A percentile compares a stretch with the other conserved stretches of the same genome.
Conservation (phyloP, 1,140 invertebrate genomes). For the Anadara kagoshimensis region DNA sequence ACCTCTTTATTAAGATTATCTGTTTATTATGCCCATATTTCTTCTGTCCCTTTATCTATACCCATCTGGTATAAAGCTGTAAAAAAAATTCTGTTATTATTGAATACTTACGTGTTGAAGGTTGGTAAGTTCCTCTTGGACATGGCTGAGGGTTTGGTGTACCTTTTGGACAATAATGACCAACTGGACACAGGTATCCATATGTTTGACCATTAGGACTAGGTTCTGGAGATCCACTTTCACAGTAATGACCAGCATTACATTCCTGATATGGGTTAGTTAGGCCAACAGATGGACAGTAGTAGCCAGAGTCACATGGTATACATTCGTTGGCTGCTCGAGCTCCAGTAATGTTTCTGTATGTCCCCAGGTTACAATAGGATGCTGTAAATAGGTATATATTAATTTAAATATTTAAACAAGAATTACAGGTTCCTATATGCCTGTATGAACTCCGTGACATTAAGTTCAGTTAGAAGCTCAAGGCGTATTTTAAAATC, state of each 20-base stretch:
- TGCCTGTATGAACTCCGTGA: too few relatives aligned
- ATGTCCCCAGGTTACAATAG: conserved; percentile 65
- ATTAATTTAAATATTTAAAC: too few relatives aligned
- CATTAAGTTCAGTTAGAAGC: too few relatives aligned
- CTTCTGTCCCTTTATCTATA: too few relatives aligned
- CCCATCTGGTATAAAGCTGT: too few relatives aligned
- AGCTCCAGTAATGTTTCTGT: conserved; percentile 64
- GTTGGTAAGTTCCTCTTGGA: conserved; percentile 65
- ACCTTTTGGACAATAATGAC: conserved; percentile 67
- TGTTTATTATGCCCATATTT: too few relatives aligned
- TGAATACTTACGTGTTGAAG: conserved; percentile 55
- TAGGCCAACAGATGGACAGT: conserved; percentile 61
- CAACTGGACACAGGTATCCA: conserved; percentile 65
- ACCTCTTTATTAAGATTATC: too few relatives aligned
- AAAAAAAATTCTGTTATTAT: too few relatives aligned
- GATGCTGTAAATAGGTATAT: conserved; percentile 46
- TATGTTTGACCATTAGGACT: conserved; percentile 55
- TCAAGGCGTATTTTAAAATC: too few relatives aligned
- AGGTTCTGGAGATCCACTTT: conserved; percentile 55
- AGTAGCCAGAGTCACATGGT: conserved; percentile 62
- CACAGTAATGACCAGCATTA: conserved; percentile 66
- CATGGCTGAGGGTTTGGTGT: conserved; percentile 60
- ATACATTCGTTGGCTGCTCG: conserved; percentile 60
- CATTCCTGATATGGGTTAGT: conserved; percentile 52
- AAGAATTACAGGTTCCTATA: too few relatives aligned